A percentile compares a stretch with the other conserved stretches of the same genome.
These are phyloP conservation scores for Nomada flava DNA, from an alignment of 2,888 invertebrate species.

Conservation along the genomic window DNA sequence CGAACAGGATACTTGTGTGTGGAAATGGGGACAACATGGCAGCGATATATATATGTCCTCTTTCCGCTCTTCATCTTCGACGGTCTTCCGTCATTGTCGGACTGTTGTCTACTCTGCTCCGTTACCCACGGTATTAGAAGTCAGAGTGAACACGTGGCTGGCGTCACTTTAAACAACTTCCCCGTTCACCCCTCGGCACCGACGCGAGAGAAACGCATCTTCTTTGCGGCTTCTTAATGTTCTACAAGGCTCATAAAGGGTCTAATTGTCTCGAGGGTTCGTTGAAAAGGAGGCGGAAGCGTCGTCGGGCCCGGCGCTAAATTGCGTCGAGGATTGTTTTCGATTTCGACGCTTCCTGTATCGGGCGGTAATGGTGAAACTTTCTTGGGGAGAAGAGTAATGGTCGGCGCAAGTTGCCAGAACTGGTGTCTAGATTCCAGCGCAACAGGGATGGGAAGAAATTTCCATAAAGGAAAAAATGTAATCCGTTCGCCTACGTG, in stretches of 20 bases:
- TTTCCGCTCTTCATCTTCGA: constrained; percentile 8
- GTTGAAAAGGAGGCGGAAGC: constrained; percentile 49
- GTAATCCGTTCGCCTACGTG: constrained; percentile 45
- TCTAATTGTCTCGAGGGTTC: constrained; percentile 76
- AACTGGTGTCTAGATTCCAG: neutral
- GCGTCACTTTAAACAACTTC: constrained; percentile 73
- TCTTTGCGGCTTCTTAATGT: constrained; percentile 67
- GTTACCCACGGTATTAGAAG: constrained; percentile 49
- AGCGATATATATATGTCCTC: neutral
- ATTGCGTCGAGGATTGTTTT: constrained; percentile 58
- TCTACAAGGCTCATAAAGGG: constrained; percentile 70
- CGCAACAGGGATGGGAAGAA: neutral
- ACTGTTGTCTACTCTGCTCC: constrained; percentile 9
- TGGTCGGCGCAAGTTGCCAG: no score
- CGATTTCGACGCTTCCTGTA: constrained; percentile 65
- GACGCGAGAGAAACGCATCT: constrained; percentile 50
- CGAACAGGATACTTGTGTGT: neutral
- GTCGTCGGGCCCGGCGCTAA: constrained; percentile 40
- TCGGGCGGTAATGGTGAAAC: constrained; percentile 10
- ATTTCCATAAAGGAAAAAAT: constrained; percentile 14
- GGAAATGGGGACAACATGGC: neutral
- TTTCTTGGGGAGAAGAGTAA: neutral
- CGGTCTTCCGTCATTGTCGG: constrained; percentile 53
- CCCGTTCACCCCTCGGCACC: constrained; percentile 51
- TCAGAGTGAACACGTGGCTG: constrained; percentile 66